Base-by-base conservation (phyloP, 2,888 invertebrate species). In the Creontiades dilutus region DNA sequence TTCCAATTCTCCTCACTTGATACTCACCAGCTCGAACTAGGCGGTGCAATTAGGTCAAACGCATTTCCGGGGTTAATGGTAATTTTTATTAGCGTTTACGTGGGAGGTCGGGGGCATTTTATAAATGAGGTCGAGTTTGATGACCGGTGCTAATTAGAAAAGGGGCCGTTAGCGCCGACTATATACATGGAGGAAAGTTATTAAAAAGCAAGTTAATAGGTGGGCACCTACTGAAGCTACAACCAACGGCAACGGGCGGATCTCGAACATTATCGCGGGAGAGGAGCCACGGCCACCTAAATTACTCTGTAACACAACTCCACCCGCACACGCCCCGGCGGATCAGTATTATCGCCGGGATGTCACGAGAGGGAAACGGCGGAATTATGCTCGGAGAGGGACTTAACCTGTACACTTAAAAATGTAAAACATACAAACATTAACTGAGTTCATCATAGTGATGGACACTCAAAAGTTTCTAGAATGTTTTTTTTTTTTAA, bases 61-160 rank as follows among this genome's bases (percentile, higher is more conserved):
- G 68, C 68, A 19, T 68, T 68, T 68, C 19, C 23, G 68, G 68
- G 23, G 68, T 11, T 68, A 27, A 23, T 13, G 68, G 68, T 23
- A 68, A 27, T 19, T 68, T 68, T 68, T 19, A 68, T 68, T 68
- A 68, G 68, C 68, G 68, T 68, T 68, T 23, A 23, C 13, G 68
- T 68, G n/a, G 68, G 68, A 27, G 68, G 68, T 12, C 2, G 68
- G 68, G 68, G 12, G 12, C 23, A 12, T 19, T 68, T 68, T 68
- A 68, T 68, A 23, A 68, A 68, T 27, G 68, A 68, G 68, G 68
- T 68, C 68, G 23, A 68, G 68, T 68, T 68, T 68, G 19, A 68
- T 68, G 68, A 27, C 23, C 27, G 68, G 23, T 68, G 68, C 68
- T 68, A 68, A 68, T 68, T 68, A 68, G 68, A 68, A 68, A 68